Evolutionary conservation across 2,888 invertebrate species (phyloP).

Genomic region (Creontiades dilutus): DNA sequence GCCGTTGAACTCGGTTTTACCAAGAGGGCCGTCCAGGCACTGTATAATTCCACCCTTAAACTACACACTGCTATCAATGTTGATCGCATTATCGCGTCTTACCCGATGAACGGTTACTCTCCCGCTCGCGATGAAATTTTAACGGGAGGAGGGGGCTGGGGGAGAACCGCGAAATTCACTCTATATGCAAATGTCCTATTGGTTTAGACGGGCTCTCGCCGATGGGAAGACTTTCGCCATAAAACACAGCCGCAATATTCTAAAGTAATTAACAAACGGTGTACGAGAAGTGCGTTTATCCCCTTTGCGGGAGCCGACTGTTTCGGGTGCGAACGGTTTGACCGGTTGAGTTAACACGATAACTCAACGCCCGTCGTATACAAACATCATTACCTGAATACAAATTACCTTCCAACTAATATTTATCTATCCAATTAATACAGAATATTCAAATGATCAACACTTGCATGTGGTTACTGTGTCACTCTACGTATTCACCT

Average conservation of each 20-base stretch:
- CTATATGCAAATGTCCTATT: slow-evolving; percentile 34
- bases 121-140: slow-evolving; percentile 10
- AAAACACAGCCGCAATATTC: slow-evolving; percentile 37
- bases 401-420: too few species aligned
- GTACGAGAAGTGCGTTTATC: slow-evolving; percentile 4
- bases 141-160: too few species aligned
- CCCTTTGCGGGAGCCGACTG: neutral
- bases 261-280: slow-evolving; percentile 36
- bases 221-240: neutral
- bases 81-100: slow-evolving; percentile 16
- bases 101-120: slow-evolving; percentile 1
- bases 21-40: too few species aligned
- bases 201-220: neutral
- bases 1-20: neutral
- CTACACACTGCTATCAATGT: slow-evolving; percentile 20
- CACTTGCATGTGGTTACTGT: too few species aligned
- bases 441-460: too few species aligned
- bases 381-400: too few species aligned
- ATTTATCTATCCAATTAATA: too few species aligned
- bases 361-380: too few species aligned
- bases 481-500: too few species aligned
- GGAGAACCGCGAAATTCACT: slow-evolving; percentile 34
- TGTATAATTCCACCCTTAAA: neutral
- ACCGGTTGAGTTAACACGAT: neutral
- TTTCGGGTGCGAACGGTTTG: neutral